Base-by-base conservation (phyloP, 2,113 vertebrate species). In the Cardinalis cardinalis region DNA sequence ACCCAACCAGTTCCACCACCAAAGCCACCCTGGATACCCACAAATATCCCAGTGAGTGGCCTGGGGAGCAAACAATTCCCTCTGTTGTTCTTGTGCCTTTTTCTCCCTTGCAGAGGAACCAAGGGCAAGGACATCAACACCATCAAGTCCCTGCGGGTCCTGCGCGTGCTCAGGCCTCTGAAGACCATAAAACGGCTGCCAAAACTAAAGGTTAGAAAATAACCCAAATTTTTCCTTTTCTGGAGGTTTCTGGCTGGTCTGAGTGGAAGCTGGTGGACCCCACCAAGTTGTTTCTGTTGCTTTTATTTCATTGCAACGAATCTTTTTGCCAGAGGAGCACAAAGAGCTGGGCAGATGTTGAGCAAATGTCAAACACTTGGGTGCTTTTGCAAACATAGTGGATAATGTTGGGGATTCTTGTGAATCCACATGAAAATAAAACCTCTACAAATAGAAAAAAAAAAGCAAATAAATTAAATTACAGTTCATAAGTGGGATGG, bases 81-180 rank as follows among this genome's bases (percentile, higher is more conserved):
- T 90, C n/a, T 92, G 82, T 89, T 79, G 72, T 96, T 97, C 85
- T 95, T 94, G 86, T 94, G 95, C 83, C 95, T 76, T 84, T 96
- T 94, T 95, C 72, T 97, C 93, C 93, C 94, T 86, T 97, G 87
- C 97, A 99, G 99, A 97, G 99, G 99, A 84, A 99, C 97, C 97
- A 99, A 99, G 98, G 99, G 98, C 71, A 99, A 99, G 96, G 99
- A 99, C 95, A 99, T 99, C 97, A 99, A 98, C 98, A 99, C 99
- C 16, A 99, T 99, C 97, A 99, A 99, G 96, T 99, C 99, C 4
- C 97, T 99, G 92, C 96, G 99, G 51, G 99, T 99, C 23, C 97
- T 99, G 38, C 96, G 99, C 1, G 99, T 99, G 51, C 97, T 99
- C 34, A 93, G 99, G 53, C 99, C 99, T 0, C 97, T 99, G 91